Evolutionary conservation across 2,888 invertebrate genomes (phyloP), one percentile per base, ranked within the genome.

Genomic region (Euzophera pinguis): DNA sequence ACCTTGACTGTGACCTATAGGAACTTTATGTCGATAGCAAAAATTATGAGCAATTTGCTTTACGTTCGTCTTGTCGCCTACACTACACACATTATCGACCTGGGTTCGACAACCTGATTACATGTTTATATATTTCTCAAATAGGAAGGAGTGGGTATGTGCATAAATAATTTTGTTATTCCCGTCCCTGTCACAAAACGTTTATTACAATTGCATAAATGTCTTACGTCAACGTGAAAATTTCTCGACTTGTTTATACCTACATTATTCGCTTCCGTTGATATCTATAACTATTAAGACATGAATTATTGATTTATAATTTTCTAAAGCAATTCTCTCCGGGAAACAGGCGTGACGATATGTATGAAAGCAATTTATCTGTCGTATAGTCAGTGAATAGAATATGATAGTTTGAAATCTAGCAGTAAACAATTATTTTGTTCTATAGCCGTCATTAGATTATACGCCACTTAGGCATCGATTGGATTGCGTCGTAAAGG

Each of bases 401-500:
- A n/a, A n/a, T n/a, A n/a, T 22, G 22, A 22, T 5, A 22, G 5
- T 22, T 22, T 22, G 5, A 22, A 22, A 22, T 22, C 22, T 22
- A 22, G 2, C 5, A 22, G 3, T 22, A 22, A 22, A 22, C 22
- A 22, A 5, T 22, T 5, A 22, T 22, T 35, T 17, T 22, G 27
- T 45, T 14, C 5, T 34, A 45, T 14, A 16, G 16, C 58, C 57
- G 61, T 63, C 64, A 57, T 62, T 55, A 29, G 29, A 50, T 50
- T 39, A 39, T 27, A 29, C 55, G 55, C 59, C 13, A 61, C 54
- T 57, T 55, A 63, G 65, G 69, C 65, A 65, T 68, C 65, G 72
- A 78, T 78, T 78, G 68, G 73, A 70, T 64, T 42, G 61, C 64
- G 66, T 67, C 58, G 67, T 67, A 71, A 72, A 72, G 61, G 63